These are phyloP conservation scores for Cepphus grylle DNA, from an alignment of 2,113 vertebrate species.

Conservation along the genomic window DNA sequence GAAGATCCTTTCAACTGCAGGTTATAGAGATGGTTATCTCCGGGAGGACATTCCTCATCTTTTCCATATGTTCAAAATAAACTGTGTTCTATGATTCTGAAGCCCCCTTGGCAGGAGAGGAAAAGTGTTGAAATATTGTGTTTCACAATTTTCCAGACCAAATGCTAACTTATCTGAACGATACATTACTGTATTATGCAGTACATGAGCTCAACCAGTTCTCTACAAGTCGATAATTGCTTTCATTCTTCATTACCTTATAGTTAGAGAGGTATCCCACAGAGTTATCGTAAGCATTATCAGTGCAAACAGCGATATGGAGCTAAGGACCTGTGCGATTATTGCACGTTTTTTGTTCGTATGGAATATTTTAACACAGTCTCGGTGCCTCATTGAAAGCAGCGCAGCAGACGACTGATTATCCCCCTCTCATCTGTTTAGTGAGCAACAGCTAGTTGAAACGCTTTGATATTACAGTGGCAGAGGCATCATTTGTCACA, in stretches of 20 bases:
- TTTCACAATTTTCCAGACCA: constrained; percentile 63
- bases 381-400: not conserved
- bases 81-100: constrained; percentile 1
- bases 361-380: not conserved
- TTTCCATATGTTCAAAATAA: constrained; percentile 48
- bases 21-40: constrained; percentile 37
- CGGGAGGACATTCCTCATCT: constrained; percentile 11
- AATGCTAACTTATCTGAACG: constrained; percentile 9
- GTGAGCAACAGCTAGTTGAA: not conserved
- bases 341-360: not conserved
- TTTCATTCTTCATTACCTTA: constrained; percentile 26
- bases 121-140: constrained; percentile 46
- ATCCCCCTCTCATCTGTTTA: not conserved
- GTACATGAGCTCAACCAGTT: not conserved
- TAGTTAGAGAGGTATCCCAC: not conserved
- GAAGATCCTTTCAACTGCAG: constrained; percentile 22
- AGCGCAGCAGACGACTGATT: not conserved
- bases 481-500: accelerated
- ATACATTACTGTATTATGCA: not conserved
- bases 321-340: not conserved
- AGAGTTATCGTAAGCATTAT: not conserved
- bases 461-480: not conserved
- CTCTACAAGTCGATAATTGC: not conserved
- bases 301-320: not conserved
- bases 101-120: constrained; percentile 31